Base-by-base conservation (phyloP, 2,797 vertebrate genomes). In the Labroides dimidiatus region DNA sequence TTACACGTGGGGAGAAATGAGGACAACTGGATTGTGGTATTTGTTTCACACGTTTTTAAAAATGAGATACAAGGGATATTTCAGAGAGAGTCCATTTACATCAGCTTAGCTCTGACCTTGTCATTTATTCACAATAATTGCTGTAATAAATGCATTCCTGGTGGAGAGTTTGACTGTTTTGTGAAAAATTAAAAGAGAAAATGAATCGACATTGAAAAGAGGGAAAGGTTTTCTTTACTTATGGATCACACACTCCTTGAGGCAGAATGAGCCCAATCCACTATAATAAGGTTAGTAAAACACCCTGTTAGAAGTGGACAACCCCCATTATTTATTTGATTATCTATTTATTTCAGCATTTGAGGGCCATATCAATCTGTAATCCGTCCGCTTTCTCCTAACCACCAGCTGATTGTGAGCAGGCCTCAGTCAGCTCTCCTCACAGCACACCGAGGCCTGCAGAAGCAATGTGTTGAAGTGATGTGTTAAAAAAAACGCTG, bases 381-480 rank as follows among this genome's bases (percentile, higher is more conserved):
- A n/a, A 50, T 60, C 41, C 42, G 60, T 51, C 9, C 50, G 55
- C 59, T 67, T 64, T 49, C 24, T 24, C 53, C 62, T 62, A 45
- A 52, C 60, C 67, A 76, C 45, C 75, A 85, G 69, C 75, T 83
- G 64, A 76, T 52, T 30, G 11, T 43, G 52, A 30, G 21, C 13
- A 85, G 87, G 82, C 84, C 86, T 86, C 75, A 13, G 37, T 69
- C 77, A 56, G 30, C 60, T 66, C 16, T 75, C 55, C 54, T 43
- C 2, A 14, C 55, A 49, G 59, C 44, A 71, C 68, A 72, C 51
- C 15, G 63, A 69, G 72, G 83, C 75, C 84, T 72, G 58, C 39
- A 17, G 20, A 42, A 50, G 49, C 69, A 63, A 42, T 7, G 62
- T 62, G 69, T 70, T 61, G 44, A 59, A 72, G 50, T 37, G 41